Base-by-base conservation (phyloP, 2,888 invertebrate genomes). In the Unio pictorum region DNA sequence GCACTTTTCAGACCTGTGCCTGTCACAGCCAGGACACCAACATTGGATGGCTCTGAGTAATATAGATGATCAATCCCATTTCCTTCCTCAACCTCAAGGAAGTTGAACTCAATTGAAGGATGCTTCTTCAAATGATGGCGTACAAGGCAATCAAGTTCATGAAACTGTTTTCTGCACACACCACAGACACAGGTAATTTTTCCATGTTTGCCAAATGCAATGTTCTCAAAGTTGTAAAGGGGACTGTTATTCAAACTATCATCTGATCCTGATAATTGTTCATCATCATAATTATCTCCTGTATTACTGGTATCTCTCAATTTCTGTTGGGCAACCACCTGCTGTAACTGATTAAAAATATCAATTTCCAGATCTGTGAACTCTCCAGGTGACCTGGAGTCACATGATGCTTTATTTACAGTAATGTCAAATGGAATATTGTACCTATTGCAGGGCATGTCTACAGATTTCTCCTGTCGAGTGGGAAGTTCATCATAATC, bases 181-280 rank as follows among this genome's bases (percentile, higher is more conserved):
- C 95, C 94, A 89, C 97, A 98, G 8, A 97, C 93, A 87, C 94
- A 96, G 86, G 94, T 93, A 59, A 95, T 92, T 1, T 95, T 95
- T 0, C 96, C 95, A 73, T 94, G 94, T 59, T 95, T 81, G 18
- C 82, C 83, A 75, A 84, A 91, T 20, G 72, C 75, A 62, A 81
- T 79, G 15, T 71, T 68, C 15, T 81, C 79, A 66, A 75, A 80
- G 64, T 79, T 78, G 58, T 81, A 75, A 55, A 76, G 73, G 23
- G 79, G 77, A 66, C 76, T 77, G 20, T 68, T 71, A 11, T 73
- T 61, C 45, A 45, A 45, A 45, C 15, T 45, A 45, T 45, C 45
- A 45, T 45, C 45, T 45, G 45, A 45, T 45, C 45, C 45, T 45
- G 45, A 45, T 45, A 45, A 45, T 45, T 45, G 11, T 45, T 11